Evolutionary conservation across 2,113 vertebrate genomes (phyloP).

Genomic region (Myrmecophaga tridactyla): DNA sequence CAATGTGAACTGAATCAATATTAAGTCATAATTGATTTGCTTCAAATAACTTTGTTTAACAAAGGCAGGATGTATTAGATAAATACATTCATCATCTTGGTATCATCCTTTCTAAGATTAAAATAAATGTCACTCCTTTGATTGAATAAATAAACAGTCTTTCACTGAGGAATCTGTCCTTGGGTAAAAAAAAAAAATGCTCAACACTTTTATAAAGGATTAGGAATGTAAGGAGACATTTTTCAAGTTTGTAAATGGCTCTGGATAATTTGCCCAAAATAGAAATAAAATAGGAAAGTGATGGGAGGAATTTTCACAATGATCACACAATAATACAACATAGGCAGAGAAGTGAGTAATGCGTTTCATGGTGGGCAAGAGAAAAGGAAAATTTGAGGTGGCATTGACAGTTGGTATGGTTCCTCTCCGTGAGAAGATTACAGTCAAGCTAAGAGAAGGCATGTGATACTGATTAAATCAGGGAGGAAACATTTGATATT

Average conservation of each 20-base stretch:
- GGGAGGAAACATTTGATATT: background rate
- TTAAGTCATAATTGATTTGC: background rate
- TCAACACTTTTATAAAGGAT: background rate
- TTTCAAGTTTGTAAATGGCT: background rate
- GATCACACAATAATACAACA: background rate
- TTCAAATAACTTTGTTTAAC: background rate
- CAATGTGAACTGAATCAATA: background rate
- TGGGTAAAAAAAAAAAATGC: background rate
- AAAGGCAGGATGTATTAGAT: background rate
- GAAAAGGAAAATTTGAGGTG: background rate
- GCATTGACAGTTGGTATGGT: background rate
- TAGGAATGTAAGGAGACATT: background rate
- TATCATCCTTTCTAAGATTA: background rate
- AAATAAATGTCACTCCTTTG: background rate
- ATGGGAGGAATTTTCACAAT: slow-evolving; percentile 20
- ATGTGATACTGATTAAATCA: background rate
- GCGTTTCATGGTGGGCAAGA: background rate
- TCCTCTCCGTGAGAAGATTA: background rate
- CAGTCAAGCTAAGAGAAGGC: background rate
- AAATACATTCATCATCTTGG: background rate
- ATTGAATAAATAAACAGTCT: background rate
- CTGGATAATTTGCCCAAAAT: background rate
- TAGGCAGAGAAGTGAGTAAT: background rate
- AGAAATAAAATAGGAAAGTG: background rate
- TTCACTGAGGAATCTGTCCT: background rate